Conservation (phyloP, 2,797 vertebrate species). For the Pseudocheirus occidentalis region DNA sequence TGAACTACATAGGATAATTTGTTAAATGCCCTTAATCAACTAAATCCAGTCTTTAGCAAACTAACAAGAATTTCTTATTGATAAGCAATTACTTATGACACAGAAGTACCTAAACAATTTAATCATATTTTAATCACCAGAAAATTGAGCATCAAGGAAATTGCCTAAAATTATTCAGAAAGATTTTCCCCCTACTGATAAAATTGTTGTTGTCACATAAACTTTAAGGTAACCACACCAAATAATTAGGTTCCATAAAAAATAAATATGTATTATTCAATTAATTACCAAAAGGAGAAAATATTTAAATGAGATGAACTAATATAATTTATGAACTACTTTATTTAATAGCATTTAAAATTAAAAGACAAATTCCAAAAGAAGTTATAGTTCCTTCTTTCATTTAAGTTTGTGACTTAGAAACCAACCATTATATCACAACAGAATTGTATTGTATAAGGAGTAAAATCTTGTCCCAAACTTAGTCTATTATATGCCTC, state of each 20-base stretch:
- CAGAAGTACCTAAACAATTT: fast-evolving
- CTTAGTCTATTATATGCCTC: not conserved
- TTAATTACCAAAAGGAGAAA: not conserved
- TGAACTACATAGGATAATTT: not conserved
- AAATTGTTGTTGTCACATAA: slow-evolving; percentile 15
- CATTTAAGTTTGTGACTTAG: not conserved
- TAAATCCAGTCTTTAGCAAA: not conserved
- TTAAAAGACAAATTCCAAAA: slow-evolving; percentile 36
- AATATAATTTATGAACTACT: slow-evolving; percentile 6
- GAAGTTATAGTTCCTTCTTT: slow-evolving; percentile 2
- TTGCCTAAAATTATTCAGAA: not conserved
- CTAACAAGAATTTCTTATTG: not conserved
- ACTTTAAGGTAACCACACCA: slow-evolving; percentile 15
- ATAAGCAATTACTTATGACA: not conserved
- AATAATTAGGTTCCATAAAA: slow-evolving; percentile 28
- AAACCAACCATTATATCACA: not conserved
- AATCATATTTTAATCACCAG: not conserved
- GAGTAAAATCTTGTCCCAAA: not conserved
- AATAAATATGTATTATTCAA: slow-evolving; percentile 17
- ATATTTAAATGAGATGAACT: slow-evolving; percentile 27
- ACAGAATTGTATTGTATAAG: not conserved
- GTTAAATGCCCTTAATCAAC: not conserved
- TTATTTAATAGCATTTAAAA: slow-evolving; percentile 14
- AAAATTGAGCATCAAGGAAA: not conserved
- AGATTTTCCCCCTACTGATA: not conserved